Evolutionary conservation across 2,888 invertebrate genomes (phyloP).

Genomic region (Spicauda simplicius): DNA sequence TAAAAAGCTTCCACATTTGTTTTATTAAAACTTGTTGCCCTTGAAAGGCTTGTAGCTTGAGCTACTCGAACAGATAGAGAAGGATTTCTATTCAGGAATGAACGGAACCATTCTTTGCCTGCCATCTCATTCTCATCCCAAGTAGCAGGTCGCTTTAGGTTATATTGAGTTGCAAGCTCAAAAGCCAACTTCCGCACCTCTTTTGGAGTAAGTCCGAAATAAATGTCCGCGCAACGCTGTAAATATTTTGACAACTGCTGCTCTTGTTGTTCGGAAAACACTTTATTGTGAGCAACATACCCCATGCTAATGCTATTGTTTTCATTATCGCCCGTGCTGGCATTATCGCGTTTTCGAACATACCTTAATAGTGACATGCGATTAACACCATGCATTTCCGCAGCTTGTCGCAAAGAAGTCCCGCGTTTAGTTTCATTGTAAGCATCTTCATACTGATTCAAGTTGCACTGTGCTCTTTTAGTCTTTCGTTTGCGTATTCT

Average conservation of each 20-base stretch:
- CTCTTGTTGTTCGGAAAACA: conserved; percentile 41
- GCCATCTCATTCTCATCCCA: conserved; percentile 40
- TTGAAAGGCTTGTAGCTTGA: conserved; percentile 47
- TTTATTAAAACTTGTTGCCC: no score
- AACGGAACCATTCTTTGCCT: conserved; percentile 39
- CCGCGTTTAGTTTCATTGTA: neutral
- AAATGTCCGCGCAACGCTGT: conserved; percentile 42
- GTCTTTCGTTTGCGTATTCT: neutral
- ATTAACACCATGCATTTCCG: neutral
- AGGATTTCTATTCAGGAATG: conserved; percentile 45
- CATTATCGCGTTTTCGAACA: neutral
- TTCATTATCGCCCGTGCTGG: neutral
- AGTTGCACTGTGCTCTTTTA: neutral
- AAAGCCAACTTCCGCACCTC: conserved; percentile 44
- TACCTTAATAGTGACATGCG: neutral
- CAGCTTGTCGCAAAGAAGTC: neutral
- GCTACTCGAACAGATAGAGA: conserved; percentile 44
- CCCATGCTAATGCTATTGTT: conserved; percentile 23
- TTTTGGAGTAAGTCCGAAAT: conserved; percentile 43
- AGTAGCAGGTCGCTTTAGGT: conserved; percentile 33
- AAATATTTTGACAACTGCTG: conserved; percentile 41
- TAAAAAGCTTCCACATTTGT: conserved; percentile 44
- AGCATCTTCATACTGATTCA: neutral
- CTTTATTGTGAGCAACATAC: conserved; percentile 39
- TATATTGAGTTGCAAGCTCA: conserved; percentile 42